Conservation (phyloP, 2,797 vertebrate genomes). For the Crenuchus spilurus region DNA sequence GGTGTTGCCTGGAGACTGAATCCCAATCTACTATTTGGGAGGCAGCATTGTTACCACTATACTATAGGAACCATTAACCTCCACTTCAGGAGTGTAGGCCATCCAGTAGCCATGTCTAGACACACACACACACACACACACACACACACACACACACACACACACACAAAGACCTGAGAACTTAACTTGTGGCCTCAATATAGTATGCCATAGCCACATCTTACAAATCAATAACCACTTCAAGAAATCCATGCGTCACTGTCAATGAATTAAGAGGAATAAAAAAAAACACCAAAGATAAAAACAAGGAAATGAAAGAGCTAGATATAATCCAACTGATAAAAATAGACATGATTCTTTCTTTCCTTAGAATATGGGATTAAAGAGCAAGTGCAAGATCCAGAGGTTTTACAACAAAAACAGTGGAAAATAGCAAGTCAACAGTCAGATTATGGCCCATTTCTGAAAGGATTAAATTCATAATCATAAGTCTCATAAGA, state of each 20-base stretch:
- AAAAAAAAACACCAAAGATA: not conserved
- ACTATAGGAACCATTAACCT: too few species aligned
- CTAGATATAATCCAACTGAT: not conserved
- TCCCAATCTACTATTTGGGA: too few species aligned
- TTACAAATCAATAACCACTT: too few species aligned
- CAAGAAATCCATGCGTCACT: not conserved
- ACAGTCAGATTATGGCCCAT: conserved; percentile 26
- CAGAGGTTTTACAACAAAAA: conserved; percentile 3
- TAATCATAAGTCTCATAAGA: not conserved
- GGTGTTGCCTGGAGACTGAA: too few species aligned
- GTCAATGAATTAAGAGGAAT: not conserved
- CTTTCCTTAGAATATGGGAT: conserved; percentile 20
- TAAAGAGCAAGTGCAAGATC: not conserved
- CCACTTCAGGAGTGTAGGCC: not conserved
- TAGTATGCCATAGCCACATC: too few species aligned
- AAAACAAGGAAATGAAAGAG: not conserved
- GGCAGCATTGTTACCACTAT: too few species aligned
- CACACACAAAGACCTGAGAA: too few species aligned
- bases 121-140: too few species aligned
- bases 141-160: too few species aligned
- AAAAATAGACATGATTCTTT: not conserved
- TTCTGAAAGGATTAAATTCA: conserved; percentile 4
- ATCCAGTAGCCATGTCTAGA: conserved; percentile 25
- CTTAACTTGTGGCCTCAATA: too few species aligned
- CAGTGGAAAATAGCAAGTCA: not conserved